phyloP scores from a whole-genome alignment of 2,888 invertebrate genomes.

The Colostygia pectinataria region DNA sequence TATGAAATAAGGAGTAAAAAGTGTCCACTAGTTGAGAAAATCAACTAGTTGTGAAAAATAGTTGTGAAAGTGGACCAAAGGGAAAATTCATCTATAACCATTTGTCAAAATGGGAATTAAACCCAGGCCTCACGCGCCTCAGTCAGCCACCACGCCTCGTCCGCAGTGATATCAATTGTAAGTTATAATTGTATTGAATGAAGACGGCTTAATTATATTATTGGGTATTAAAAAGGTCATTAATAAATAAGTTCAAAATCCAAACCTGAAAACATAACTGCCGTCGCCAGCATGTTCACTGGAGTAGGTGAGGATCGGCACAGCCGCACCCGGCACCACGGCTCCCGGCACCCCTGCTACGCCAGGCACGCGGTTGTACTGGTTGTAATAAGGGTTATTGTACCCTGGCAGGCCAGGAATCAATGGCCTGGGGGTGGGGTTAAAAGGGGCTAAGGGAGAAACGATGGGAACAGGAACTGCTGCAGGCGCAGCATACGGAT shows the following conservation, averaged over 20 bases:
- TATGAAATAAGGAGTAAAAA: no score
- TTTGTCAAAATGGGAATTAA: no score
- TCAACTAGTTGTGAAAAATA: no score
- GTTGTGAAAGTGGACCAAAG: no score
- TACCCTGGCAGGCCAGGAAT: slow-evolving; percentile 38
- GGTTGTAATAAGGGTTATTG: slow-evolving; percentile 55
- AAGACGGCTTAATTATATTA: no score
- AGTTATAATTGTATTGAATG: no score
- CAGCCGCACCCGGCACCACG: slow-evolving; percentile 55
- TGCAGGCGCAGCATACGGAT: slow-evolving; percentile 31
- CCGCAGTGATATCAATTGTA: no score
- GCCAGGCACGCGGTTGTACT: slow-evolving; percentile 45
- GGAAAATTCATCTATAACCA: no score
- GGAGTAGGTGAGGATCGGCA: slow-evolving; percentile 80
- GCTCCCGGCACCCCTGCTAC: slow-evolving; percentile 54
- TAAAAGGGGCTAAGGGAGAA: slow-evolving; percentile 30
- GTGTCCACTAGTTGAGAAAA: no score
- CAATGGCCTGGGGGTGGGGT: slow-evolving; percentile 35
- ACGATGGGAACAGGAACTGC: slow-evolving; percentile 27
- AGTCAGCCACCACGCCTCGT: no score
- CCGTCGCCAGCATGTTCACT: slow-evolving; percentile 84
- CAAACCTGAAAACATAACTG: slow-evolving; percentile 81
- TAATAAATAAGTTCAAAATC: slow-evolving; percentile 7
- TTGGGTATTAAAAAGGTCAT: no score
- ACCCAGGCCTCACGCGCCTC: no score